These are phyloP conservation scores for Lophius piscatorius DNA, from an alignment of 2,113 vertebrate species.

Conservation along the genomic window DNA sequence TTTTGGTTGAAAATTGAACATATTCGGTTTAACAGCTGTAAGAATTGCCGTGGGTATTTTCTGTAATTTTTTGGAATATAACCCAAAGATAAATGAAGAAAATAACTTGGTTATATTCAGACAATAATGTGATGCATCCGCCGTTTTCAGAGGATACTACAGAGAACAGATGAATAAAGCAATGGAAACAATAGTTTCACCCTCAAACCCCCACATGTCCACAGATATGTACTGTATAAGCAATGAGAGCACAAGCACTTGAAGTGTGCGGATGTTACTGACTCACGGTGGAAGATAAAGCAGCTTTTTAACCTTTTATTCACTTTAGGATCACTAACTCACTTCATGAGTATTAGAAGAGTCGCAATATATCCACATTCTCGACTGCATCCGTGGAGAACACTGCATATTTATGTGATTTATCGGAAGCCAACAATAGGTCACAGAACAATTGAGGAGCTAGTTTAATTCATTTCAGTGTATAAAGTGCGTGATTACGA, in stretches of 20 bases:
- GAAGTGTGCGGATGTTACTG: slow-evolving; percentile 13
- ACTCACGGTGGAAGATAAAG: slow-evolving; percentile 20
- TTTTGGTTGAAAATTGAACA: neutral
- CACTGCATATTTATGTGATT: slow-evolving; percentile 47
- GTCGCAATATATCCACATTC: slow-evolving; percentile 38
- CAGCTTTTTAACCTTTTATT: slow-evolving; percentile 18
- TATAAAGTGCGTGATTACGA: slow-evolving; percentile 54
- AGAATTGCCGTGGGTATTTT: no score
- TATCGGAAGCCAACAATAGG: slow-evolving; percentile 37
- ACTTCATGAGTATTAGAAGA: slow-evolving; percentile 33
- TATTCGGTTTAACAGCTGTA: no score
- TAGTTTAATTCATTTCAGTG: slow-evolving; percentile 64
- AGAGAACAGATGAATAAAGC: neutral
- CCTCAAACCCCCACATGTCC: neutral
- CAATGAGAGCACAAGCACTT: neutral
- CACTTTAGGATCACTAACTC: slow-evolving; percentile 25
- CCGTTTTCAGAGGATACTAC: neutral
- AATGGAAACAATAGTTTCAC: slow-evolving; percentile 11
- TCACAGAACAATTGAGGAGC: slow-evolving; percentile 59
- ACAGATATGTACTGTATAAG: neutral
- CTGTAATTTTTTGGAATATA: no score
- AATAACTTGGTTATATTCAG: no score
- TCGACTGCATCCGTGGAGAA: slow-evolving; percentile 21
- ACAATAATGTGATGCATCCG: no score
- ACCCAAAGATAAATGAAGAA: no score